Conservation (phyloP, 2,113 vertebrate genomes). For the Crotalus horridus region DNA sequence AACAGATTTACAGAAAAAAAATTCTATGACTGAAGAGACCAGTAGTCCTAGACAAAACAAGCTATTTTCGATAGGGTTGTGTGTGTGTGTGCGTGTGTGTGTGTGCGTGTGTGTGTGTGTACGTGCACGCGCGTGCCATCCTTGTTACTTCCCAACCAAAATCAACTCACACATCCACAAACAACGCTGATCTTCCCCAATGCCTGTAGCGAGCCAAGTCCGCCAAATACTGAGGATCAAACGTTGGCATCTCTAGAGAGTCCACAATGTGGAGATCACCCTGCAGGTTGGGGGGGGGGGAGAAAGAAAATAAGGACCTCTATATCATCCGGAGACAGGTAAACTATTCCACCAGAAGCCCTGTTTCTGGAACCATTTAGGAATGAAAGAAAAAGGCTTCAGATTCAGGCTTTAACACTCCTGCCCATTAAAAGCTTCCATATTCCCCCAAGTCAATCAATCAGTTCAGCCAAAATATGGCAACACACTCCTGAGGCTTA, state of each 20-base stretch:
- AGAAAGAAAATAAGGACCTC: neutral
- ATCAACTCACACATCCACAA: constrained; percentile 80
- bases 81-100: neutral
- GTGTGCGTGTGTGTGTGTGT: no score
- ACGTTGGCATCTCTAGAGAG: constrained; percentile 75
- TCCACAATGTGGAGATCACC: constrained; percentile 81
- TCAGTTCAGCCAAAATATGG: neutral
- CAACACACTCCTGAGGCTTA: neutral
- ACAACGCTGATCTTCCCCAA: constrained; percentile 82
- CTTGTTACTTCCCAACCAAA: neutral
- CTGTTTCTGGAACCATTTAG: neutral
- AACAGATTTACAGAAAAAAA: neutral
- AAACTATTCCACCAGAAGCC: neutral
- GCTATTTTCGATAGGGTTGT: neutral
- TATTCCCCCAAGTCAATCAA: neutral
- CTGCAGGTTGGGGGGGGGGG: constrained; percentile 49
- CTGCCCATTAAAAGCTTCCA: neutral
- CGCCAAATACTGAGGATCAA: constrained; percentile 78
- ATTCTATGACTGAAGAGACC: neutral
- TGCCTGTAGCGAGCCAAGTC: constrained; percentile 73
- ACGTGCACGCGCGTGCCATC: neutral
- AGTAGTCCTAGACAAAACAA: neutral
- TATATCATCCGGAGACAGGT: neutral
- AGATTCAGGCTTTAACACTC: neutral
- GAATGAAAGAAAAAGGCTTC: neutral